Conservation (phyloP, 2,888 invertebrate species). For the Nephrotoma guestfalica region DNA sequence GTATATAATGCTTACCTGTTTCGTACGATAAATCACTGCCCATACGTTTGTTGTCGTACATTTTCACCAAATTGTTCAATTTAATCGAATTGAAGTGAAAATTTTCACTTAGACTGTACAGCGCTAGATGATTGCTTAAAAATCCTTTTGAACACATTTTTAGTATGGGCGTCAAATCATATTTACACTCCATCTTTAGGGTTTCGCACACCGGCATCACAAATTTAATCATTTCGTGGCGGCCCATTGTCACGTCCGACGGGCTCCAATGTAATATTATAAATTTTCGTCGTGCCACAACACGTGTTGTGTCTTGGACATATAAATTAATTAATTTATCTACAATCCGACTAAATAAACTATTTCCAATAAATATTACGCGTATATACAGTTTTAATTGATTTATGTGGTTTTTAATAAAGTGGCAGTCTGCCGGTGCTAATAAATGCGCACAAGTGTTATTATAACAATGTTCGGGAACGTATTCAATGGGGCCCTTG, state of each 20-base stretch:
- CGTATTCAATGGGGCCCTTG: background rate
- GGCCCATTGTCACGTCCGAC: conserved; percentile 32
- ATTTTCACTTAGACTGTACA: background rate
- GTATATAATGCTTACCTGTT: background rate
- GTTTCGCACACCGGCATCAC: conserved; percentile 48
- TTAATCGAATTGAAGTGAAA: background rate
- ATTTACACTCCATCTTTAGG: conserved; percentile 38
- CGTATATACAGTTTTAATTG: conserved; percentile 44
- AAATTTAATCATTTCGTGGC: conserved; percentile 23
- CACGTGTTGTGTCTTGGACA: background rate
- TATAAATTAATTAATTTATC: conserved; percentile 22
- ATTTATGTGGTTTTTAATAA: conserved; percentile 44
- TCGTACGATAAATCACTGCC: background rate
- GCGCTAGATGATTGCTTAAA: conserved; percentile 30
- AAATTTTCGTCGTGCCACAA: conserved; percentile 19
- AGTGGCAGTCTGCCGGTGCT: conserved; percentile 37
- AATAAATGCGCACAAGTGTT: conserved; percentile 35
- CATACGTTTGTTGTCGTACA: background rate
- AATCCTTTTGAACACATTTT: conserved; percentile 46
- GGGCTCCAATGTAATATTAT: conserved; percentile 55
- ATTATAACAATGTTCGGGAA: conserved; percentile 11
- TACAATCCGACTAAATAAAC: conserved; percentile 33
- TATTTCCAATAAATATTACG: conserved; percentile 52
- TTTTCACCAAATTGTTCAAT: background rate
- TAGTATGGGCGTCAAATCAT: conserved; percentile 50